Conservation (phyloP, 1,140 invertebrate species). For the Drosophila arawakana region DNA sequence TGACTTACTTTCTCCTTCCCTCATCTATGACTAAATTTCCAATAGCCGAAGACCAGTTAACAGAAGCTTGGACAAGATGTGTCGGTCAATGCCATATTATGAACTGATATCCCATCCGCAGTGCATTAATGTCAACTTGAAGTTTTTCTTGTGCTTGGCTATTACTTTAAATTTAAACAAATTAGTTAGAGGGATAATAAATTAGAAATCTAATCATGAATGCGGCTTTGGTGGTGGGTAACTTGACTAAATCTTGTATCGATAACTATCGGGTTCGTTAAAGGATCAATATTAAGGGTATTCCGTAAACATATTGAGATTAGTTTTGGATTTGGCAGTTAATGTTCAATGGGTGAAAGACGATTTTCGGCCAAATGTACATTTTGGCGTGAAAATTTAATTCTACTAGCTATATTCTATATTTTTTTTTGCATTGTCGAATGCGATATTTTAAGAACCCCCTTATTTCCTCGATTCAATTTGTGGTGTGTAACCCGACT, state of each 20-base stretch:
- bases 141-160: background rate
- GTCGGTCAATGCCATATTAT: background rate
- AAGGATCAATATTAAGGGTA: too few species aligned
- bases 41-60: background rate
- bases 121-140: background rate
- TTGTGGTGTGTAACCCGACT: background rate
- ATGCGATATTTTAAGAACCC: too few species aligned
- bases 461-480: background rate
- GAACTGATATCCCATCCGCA: background rate
- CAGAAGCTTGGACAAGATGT: background rate
- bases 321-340: too few species aligned
- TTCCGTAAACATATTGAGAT: too few species aligned
- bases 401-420: too few species aligned
- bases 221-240: background rate
- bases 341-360: too few species aligned
- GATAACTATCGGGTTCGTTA: background rate
- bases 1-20: background rate
- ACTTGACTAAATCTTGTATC: background rate
- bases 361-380: too few species aligned
- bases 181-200: conserved; percentile 10
- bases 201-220: background rate
- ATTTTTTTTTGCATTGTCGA: too few species aligned
- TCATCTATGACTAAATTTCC: conserved; percentile 9
- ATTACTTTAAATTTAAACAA: background rate
- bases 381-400: too few species aligned